Conservation (phyloP, 2,888 invertebrate species). For the Lingula anatina region DNA sequence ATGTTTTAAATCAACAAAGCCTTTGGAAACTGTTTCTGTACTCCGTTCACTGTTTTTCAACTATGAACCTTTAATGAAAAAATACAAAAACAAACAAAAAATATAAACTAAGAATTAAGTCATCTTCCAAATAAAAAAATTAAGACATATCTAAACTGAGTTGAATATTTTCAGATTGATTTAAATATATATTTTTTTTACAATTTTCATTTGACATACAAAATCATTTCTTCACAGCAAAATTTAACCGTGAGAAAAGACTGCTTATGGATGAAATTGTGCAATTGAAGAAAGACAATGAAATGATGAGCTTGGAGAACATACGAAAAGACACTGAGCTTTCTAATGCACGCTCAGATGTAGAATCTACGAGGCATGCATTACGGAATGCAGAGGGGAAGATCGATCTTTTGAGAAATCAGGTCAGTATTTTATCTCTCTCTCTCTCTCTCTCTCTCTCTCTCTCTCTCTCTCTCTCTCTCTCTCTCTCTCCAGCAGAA, state of each 20-base stretch:
- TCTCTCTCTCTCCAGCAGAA: neutral
- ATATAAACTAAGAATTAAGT: no score
- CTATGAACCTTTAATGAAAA: no score
- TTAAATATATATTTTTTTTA: no score
- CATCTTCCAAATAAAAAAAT: no score
- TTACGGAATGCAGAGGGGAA: conserved; percentile 40
- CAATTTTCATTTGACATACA: no score
- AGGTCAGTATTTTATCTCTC: conserved; percentile 22
- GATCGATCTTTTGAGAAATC: conserved; percentile 34
- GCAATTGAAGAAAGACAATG: conserved; percentile 41
- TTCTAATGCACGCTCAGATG: conserved; percentile 32
- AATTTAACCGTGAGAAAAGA: conserved; percentile 33
- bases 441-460: conserved; percentile 1
- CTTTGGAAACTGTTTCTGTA: no score
- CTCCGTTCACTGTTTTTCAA: no score
- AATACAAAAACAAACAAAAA: no score
- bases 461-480: conserved; percentile 4
- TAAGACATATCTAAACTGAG: no score
- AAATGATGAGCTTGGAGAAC: conserved; percentile 30
- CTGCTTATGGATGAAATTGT: conserved; percentile 44
- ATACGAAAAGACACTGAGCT: conserved; percentile 35
- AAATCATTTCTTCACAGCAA: neutral
- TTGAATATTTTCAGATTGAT: no score
- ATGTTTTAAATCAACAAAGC: no score
- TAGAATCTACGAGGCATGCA: conserved; percentile 36